These are phyloP conservation scores for Bugula neritina DNA, from an alignment of 2,888 invertebrate species.

Conservation along the genomic window DNA sequence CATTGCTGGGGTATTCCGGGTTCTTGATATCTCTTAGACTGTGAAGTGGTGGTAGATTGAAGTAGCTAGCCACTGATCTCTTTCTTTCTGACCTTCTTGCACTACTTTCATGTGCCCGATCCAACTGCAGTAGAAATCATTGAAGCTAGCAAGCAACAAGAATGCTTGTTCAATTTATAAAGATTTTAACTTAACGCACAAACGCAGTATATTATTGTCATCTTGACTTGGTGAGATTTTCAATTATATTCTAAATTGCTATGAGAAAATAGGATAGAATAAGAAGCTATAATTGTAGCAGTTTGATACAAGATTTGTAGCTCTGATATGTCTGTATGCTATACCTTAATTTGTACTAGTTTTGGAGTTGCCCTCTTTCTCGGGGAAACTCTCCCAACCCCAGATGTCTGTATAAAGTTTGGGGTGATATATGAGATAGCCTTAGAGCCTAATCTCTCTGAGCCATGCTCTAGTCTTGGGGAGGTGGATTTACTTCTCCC, in stretches of 20 bases:
- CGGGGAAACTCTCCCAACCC: not conserved
- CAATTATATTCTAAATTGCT: too few relatives aligned
- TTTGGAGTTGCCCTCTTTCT: not conserved
- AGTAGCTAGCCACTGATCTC: not conserved
- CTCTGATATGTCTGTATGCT: too few relatives aligned
- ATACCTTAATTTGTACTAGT: not conserved
- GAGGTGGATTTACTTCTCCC: not conserved
- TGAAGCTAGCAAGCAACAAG: too few relatives aligned
- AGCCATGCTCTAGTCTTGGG: not conserved
- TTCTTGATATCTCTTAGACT: not conserved
- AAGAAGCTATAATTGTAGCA: too few relatives aligned
- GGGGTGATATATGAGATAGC: not conserved
- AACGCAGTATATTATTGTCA: too few relatives aligned
- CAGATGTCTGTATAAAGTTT: not conserved
- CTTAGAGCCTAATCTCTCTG: too few relatives aligned
- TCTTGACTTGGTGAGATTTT: too few relatives aligned
- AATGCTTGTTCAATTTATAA: too few relatives aligned
- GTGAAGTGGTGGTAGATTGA: not conserved
- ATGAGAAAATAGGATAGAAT: too few relatives aligned
- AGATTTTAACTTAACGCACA: too few relatives aligned
- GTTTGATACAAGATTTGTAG: too few relatives aligned
- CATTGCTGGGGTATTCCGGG: not conserved
- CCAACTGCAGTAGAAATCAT: too few relatives aligned
- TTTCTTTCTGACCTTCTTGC: not conserved
- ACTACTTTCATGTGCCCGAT: not conserved